Conservation (phyloP, 2,113 vertebrate genomes). For the Vulpes vulpes region DNA sequence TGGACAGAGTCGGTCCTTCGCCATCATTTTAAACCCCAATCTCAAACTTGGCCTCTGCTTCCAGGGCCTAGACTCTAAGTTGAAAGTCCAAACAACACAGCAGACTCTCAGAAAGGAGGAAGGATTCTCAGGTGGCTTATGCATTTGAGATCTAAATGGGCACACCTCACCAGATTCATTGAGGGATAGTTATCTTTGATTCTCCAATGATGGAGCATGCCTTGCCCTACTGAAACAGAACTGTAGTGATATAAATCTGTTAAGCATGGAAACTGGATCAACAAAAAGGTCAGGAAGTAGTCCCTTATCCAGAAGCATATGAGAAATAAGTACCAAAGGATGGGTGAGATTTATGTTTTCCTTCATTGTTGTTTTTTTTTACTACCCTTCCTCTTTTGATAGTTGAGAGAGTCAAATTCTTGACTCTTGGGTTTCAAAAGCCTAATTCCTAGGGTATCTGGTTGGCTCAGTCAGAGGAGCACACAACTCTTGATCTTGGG, state of each 20-base stretch:
- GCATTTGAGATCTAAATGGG: constrained; percentile 7
- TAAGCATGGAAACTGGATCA: not conserved
- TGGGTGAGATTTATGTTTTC: not conserved
- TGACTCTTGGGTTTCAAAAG: constrained; percentile 12
- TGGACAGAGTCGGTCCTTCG: not conserved
- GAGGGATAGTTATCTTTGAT: not conserved
- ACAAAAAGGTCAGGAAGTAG: not conserved
- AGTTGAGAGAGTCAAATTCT: not conserved
- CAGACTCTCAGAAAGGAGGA: not conserved
- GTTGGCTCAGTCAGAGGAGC: not conserved
- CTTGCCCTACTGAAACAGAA: not conserved
- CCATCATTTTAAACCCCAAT: not conserved
- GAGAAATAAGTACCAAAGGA: not conserved
- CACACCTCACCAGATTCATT: not conserved
- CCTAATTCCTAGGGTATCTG: not conserved
- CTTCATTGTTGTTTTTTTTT: not conserved
- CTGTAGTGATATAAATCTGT: not conserved
- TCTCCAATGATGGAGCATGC: not conserved
- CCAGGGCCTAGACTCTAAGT: not conserved
- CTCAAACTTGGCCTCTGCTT: not conserved
- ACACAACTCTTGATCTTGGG: not conserved
- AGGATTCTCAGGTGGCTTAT: not conserved
- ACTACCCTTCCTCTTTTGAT: not conserved
- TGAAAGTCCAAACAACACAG: not conserved
- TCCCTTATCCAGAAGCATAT: not conserved